Evolutionary conservation across 2,888 invertebrate species (phyloP).

Genomic region (Chrysopilus asiliformis): DNA sequence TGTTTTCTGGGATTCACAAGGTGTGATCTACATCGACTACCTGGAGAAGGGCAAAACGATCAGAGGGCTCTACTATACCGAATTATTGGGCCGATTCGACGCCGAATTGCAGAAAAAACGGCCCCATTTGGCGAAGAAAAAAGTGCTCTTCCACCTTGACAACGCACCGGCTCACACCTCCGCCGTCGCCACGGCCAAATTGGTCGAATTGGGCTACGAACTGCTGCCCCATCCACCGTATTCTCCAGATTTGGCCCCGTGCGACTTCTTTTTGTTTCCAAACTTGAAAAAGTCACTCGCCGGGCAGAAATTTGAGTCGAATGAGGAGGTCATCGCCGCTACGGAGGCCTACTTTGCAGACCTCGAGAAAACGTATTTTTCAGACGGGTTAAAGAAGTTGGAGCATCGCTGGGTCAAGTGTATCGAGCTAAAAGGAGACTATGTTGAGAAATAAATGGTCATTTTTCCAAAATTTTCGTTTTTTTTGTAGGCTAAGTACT

Average conservation of each 20-base stretch:
- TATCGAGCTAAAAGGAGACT: not conserved
- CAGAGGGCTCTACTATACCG: not conserved
- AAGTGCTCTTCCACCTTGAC: not conserved
- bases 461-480: slow-evolving; percentile 1
- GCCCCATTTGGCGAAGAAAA: not conserved
- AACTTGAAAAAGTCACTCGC: not conserved
- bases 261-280: not conserved
- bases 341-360: not conserved
- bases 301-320: not conserved
- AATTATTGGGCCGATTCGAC: not conserved
- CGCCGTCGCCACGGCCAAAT: not conserved
- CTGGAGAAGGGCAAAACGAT: not conserved
- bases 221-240: not conserved
- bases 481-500: slow-evolving; percentile 1
- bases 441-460: not conserved
- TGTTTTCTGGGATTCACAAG: not conserved
- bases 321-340: not conserved
- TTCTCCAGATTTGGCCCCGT: not conserved
- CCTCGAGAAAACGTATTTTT: not conserved
- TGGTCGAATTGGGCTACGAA: not conserved
- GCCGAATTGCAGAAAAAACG: not conserved
- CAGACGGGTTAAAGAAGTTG: not conserved
- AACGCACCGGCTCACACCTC: not conserved
- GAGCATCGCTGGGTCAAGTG: not conserved
- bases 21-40: not conserved